Evolutionary conservation across 2,888 invertebrate genomes (phyloP), one percentile per base, ranked within the genome.

Genomic region (Teinopalpus imperialis): DNA sequence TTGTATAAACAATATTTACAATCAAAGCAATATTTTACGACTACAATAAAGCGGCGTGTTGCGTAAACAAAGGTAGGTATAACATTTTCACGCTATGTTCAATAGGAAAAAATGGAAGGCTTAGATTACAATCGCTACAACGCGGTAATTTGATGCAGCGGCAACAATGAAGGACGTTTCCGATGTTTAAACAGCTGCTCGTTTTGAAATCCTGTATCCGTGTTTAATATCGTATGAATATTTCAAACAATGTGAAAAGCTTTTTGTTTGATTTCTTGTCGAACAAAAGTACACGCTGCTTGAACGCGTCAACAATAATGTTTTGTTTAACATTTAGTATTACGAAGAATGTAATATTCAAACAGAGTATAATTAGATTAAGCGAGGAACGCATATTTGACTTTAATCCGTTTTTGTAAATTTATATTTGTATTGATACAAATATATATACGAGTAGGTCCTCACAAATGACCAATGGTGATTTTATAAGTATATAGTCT

Each of bases 91-190:
- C 48, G 61, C 71, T 73, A 62, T 61, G 53, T 61, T 71, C 45
- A 46, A 46, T 46, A 35, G 29, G 72, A 63, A 57, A 52, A 37
- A 32, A 36, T 58, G 61, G 53, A 52, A 63, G 61, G 62, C 54
- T 71, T 63, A 67, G 76, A 80, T 81, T 71, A 67, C 66, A 69
- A 77, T 77, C 74, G 73, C 56, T 59, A 57, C 51, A 52, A 49
- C 51, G 57, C 52, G 52, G 74, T 72, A 73, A 75, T 74, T 71
- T 69, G 68, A 76, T 63, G 66, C 70, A 65, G 56, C 45, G 54
- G 58, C 66, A 73, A 78, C 75, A 74, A 70, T 69, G 69, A 66
- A 73, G 69, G 66, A 61, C 59, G 64, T 57, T 72, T 72, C 69
- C 69, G 61, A 73, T 72, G 62, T 70, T 72, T 68, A 66, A 70